Base-by-base conservation (phyloP, 2,888 invertebrate genomes). In the Tetanocera ferruginea region DNA sequence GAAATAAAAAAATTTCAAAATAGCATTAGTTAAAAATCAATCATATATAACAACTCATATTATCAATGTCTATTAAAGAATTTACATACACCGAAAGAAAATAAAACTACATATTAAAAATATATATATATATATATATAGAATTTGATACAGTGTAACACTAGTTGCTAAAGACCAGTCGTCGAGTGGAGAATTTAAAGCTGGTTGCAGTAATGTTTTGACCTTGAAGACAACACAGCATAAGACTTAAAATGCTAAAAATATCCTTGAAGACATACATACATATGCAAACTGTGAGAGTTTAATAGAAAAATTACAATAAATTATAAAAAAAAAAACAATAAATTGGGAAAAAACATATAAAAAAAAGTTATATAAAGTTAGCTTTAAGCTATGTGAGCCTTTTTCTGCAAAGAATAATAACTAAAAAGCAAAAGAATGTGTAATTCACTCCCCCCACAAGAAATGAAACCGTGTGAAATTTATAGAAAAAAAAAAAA, bases 401-500 rank as follows among this genome's bases (percentile, higher is more conserved):
- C 75, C 75, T 75, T 75, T 74, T 75, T 75, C 75, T 75, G 75
- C 66, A 75, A 75, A 75, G 75, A 75, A 75, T 37, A 55, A 55
- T 37, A 75, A 75, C 64, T 19, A 62, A 67, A 51, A 74, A 67
- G 43, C 67, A 75, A 75, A 51, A 8, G 51, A 74, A 37, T 62
- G 73, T 74, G 73, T 64, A 62, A 74, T 62, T 74, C 73, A 74
- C 62, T 62, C 49, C 62, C 72, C 57, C 72, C 62, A 74, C 43
- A 43, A 74, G 28, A 17, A 74, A 62, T 34, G 64, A 31, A 62
- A 49, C 43, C 43, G 19, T 52, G 55, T 31, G n/a, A n/a, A 28
- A 55, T 55, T n/a, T 55, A 55, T 55, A 23, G 6, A 9, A 19
- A 55, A 9, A 17, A 17, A 19, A 8, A 2, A 8, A 55, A 19